Percentiles rank a stretch among this genome's conserved stretches.
phyloP scores from a whole-genome alignment of 2,888 invertebrate genomes.

The Epistrophe grossulariae region DNA sequence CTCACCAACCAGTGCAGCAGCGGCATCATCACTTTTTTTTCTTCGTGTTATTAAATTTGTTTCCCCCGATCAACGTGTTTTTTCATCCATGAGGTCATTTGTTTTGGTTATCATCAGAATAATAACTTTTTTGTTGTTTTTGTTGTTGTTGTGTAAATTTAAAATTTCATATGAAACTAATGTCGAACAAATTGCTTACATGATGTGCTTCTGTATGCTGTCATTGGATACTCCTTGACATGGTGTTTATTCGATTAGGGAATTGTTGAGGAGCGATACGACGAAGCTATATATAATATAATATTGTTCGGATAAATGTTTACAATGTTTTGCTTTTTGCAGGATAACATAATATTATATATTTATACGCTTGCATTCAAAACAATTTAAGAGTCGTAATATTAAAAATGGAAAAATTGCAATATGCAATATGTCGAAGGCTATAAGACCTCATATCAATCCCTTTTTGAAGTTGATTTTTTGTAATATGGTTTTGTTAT shows the following conservation, averaged over 20 bases:
- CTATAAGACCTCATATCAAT: too few relatives aligned
- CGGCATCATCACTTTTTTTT: slow-evolving; percentile 14
- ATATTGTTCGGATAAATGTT: background rate
- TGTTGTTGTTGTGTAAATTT: slow-evolving; percentile 64
- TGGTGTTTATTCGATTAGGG: slow-evolving; percentile 42
- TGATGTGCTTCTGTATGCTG: slow-evolving; percentile 69
- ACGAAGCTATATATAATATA: background rate
- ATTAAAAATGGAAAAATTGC: too few relatives aligned
- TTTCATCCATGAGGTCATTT: slow-evolving; percentile 63
- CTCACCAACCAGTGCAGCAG: background rate
- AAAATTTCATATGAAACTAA: slow-evolving; percentile 70
- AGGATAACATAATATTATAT: background rate
- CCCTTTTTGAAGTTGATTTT: too few relatives aligned
- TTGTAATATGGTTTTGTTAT: too few relatives aligned
- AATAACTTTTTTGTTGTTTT: slow-evolving; percentile 49
- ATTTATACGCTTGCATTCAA: background rate
- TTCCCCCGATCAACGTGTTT: slow-evolving; percentile 53
- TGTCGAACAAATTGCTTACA: slow-evolving; percentile 74
- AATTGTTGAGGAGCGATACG: slow-evolving; percentile 27
- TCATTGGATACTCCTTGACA: slow-evolving; percentile 50
- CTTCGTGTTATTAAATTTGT: slow-evolving; percentile 52
- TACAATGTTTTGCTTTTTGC: background rate
- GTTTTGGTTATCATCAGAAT: slow-evolving; percentile 65
- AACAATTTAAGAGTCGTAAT: background rate
- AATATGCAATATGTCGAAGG: too few relatives aligned